Evolutionary conservation across 2,797 vertebrate species (phyloP), one percentile per base, ranked within the genome.

Genomic region (Rhynchonycteris naso): DNA sequence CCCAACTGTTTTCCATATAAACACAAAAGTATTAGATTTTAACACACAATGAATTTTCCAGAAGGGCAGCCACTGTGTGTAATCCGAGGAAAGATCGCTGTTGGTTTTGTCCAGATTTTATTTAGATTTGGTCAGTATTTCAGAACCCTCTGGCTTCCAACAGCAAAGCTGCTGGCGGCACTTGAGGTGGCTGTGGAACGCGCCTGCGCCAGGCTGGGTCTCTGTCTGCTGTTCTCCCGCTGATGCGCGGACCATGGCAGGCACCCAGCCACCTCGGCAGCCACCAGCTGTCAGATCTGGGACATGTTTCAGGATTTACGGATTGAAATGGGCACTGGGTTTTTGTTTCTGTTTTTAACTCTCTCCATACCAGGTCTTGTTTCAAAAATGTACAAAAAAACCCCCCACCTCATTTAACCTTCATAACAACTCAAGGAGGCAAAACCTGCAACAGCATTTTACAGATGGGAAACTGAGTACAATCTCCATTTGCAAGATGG

Each of bases 181-280:
- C 24, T 21, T 11, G 50, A 21, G 68, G 4, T 5, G 9, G 28
- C 69, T 3, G 0, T 0, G 5, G 2, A 26, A 7, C 33, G 22
- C 0, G 1, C 38, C 58, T 15, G 4, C n/a, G 4, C 2, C 10
- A 1, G 78, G 13, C 76, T 11, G 54, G 38, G 43, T 43, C 16
- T 58, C 72, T 13, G 1, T 1, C 12, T 1, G 35, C 4, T 1
- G 66, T 43, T 61, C 5, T 69, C 65, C 0, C 1, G 35, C 26
- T 5, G 50, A 56, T 21, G 1, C 33, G 2, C 5, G 2, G 12
- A 38, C n/a, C 35, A 14, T 8, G 0, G 14, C 76, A 2, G 2
- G 15, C 4, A 0, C 10, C 52, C 22, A 21, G 15, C 6, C 0
- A 13, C 52, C 43, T 33, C 30, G 4, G 5, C 21, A 1, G 5